Evolutionary conservation across 2,888 invertebrate genomes (phyloP).

Genomic region (Eupithecia abbreviata): DNA sequence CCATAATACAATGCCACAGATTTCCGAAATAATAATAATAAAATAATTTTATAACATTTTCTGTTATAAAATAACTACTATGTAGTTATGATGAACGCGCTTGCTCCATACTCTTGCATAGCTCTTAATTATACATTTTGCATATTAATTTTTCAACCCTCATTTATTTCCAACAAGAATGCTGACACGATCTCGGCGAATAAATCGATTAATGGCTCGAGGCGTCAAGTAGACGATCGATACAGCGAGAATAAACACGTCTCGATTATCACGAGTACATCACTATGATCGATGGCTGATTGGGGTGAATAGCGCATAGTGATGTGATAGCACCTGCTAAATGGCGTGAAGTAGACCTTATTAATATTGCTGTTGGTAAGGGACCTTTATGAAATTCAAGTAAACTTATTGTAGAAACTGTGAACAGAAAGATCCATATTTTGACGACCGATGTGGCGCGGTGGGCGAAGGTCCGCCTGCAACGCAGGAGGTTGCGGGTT

Average conservation of each 20-base stretch:
- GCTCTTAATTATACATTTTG: neutral
- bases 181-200: conserved; percentile 16
- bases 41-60: too few relatives aligned
- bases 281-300: conserved; percentile 28
- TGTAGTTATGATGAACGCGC: too few relatives aligned
- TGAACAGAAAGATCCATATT: too few relatives aligned
- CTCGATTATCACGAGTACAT: conserved; percentile 15
- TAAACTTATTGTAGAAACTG: too few relatives aligned
- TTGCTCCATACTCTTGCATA: neutral
- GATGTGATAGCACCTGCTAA: conserved; percentile 19
- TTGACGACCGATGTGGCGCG: too few relatives aligned
- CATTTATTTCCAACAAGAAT: conserved; percentile 2
- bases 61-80: too few relatives aligned
- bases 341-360: neutral
- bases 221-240: conserved; percentile 10
- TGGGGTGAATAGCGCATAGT: conserved; percentile 21
- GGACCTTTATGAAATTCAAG: too few relatives aligned
- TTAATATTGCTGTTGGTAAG: neutral
- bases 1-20: too few relatives aligned
- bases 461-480: too few relatives aligned
- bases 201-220: conserved; percentile 12
- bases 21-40: too few relatives aligned
- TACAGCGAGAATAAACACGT: neutral
- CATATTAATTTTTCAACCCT: conserved; percentile 1
- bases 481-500: too few relatives aligned